Conservation (phyloP, 2,113 vertebrate genomes). For the Nannobrachium achirus region DNA sequence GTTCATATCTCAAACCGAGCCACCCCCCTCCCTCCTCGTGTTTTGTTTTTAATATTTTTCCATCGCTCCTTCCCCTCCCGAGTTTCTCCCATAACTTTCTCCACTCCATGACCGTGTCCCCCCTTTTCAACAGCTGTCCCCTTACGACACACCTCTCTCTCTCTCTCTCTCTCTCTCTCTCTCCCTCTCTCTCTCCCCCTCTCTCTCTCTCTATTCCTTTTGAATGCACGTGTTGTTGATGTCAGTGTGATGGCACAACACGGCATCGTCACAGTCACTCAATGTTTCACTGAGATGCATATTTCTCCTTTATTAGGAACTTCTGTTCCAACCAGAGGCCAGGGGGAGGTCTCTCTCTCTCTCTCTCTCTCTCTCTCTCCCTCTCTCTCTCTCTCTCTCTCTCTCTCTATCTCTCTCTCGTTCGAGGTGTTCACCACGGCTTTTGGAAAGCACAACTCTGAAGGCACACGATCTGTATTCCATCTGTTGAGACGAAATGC, state of each 20-base stretch:
- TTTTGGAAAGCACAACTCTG: no score
- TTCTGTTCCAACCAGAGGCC: conserved; percentile 26
- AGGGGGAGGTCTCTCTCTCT: conserved; percentile 12
- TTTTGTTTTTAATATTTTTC: conserved; percentile 43
- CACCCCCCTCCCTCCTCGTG: not conserved
- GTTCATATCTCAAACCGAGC: conserved; percentile 57
- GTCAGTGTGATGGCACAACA: conserved; percentile 46
- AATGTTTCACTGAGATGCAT: conserved; percentile 43
- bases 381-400: conserved; percentile 4
- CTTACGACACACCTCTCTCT: conserved; percentile 35
- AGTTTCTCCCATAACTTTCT: conserved; percentile 8
- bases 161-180: not conserved
- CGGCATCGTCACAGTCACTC: conserved; percentile 30
- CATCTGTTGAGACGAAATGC: no score
- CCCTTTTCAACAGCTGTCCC: conserved; percentile 23
- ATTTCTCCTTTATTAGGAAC: conserved; percentile 60
- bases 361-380: conserved; percentile 1
- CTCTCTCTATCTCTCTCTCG: no score
- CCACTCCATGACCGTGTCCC: not conserved
- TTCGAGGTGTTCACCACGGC: conserved; percentile 1
- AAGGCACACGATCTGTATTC: no score
- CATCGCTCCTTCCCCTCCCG: conserved; percentile 15
- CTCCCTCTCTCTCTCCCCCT: conserved; percentile 31
- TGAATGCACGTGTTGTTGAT: conserved; percentile 37
- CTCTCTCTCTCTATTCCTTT: conserved; percentile 34